These are phyloP conservation scores for Scaptomyza polygonia DNA, from an alignment of 2,888 invertebrate species.

Conservation along the genomic window DNA sequence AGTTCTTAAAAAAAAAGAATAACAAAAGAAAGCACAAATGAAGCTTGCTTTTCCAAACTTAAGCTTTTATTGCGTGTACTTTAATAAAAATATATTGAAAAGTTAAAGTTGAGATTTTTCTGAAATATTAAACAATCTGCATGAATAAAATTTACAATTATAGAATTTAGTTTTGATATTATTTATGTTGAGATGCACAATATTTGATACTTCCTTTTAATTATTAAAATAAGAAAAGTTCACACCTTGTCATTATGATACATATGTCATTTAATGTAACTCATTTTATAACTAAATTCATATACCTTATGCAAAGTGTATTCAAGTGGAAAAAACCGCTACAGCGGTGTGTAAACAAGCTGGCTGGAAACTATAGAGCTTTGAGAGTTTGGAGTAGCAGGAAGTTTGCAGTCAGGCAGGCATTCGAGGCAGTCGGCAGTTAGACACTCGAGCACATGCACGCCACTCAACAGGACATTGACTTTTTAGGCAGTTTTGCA, in stretches of 20 bases:
- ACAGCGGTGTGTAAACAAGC: conserved; percentile 58
- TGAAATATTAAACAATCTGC: too few species aligned
- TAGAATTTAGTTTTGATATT: too few species aligned
- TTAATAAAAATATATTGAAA: too few species aligned
- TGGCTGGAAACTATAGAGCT: conserved; percentile 49
- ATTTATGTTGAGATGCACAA: too few species aligned
- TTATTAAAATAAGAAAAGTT: not conserved
- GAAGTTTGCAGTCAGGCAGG: conserved; percentile 53
- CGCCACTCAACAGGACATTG: conserved; percentile 71
- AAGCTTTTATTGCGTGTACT: too few species aligned
- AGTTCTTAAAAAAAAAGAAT: not conserved
- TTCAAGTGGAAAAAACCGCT: conserved; percentile 16
- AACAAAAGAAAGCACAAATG: too few species aligned
- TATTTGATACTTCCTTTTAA: too few species aligned
- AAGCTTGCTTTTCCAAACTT: too few species aligned
- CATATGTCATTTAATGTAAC: not conserved
- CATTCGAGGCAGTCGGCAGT: conserved; percentile 51
- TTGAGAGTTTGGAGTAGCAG: conserved; percentile 35
- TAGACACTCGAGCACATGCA: conserved; percentile 68
- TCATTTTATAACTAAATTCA: not conserved
- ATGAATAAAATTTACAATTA: too few species aligned
- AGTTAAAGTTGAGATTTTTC: too few species aligned
- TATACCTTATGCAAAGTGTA: conserved; percentile 12
- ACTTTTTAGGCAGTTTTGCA: conserved; percentile 61
- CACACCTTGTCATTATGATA: not conserved